phyloP scores from a whole-genome alignment of 2,888 invertebrate genomes.

The Mamestra brassicae region DNA sequence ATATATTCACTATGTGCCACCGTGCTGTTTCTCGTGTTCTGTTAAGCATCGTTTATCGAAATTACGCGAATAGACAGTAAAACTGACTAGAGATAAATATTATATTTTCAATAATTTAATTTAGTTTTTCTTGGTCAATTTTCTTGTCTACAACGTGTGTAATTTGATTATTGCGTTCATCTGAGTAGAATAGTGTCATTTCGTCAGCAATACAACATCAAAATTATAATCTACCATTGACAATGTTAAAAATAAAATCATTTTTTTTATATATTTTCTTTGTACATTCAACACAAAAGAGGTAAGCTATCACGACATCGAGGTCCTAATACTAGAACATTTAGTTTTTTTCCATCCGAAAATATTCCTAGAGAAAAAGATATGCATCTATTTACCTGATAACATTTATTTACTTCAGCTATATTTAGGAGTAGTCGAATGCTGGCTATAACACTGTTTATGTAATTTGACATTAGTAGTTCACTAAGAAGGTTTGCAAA shows the following conservation, averaged over 20 bases:
- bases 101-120: slow-evolving; percentile 26
- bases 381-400: slow-evolving; percentile 90
- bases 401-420: slow-evolving; percentile 84
- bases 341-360: slow-evolving; percentile 85
- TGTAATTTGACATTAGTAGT: slow-evolving; percentile 67
- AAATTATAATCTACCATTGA: slow-evolving; percentile 36
- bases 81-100: slow-evolving; percentile 58
- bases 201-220: slow-evolving; percentile 66
- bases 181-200: slow-evolving; percentile 74
- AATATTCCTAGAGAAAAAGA: slow-evolving; percentile 90
- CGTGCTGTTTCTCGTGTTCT: slow-evolving; percentile 81
- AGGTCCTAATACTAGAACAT: slow-evolving; percentile 86
- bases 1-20: slow-evolving; percentile 77
- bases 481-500: slow-evolving; percentile 54
- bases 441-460: slow-evolving; percentile 84
- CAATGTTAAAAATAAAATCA: slow-evolving; percentile 56
- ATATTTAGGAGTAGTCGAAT: slow-evolving; percentile 78
- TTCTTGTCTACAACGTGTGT: slow-evolving; percentile 63
- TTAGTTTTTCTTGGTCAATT: slow-evolving; percentile 52
- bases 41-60: slow-evolving; percentile 72
- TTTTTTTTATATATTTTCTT: slow-evolving; percentile 61
- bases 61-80: slow-evolving; percentile 70
- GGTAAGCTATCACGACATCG: slow-evolving; percentile 88
- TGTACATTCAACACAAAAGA: slow-evolving; percentile 77
- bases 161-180: slow-evolving; percentile 60